phyloP scores from a whole-genome alignment of 2,797 vertebrate genomes.

The Acropternis orthonyx region DNA sequence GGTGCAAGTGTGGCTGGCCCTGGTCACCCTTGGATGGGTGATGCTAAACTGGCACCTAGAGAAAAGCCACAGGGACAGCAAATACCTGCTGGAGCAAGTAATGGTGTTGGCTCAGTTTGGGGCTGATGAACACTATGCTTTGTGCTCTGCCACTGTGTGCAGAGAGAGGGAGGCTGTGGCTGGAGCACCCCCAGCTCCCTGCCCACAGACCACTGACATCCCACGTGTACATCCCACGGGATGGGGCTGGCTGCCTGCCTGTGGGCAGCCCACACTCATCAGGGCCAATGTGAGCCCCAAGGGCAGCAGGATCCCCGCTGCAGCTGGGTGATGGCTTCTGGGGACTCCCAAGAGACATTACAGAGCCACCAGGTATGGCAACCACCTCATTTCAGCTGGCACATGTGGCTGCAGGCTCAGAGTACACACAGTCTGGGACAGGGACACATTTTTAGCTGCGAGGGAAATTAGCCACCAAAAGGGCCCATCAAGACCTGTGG shows the following conservation, averaged over 20 bases:
- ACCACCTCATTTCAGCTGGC: background rate
- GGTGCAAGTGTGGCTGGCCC: background rate
- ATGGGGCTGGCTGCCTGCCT: background rate
- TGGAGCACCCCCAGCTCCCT: too few relatives aligned
- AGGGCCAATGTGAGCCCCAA: fast-evolving
- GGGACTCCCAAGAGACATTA: background rate
- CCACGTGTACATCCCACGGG: background rate
- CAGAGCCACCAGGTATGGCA: background rate
- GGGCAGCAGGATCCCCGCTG: fast-evolving
- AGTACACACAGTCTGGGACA: background rate
- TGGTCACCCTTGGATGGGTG: background rate
- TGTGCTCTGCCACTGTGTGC: background rate
- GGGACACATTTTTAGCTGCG: background rate
- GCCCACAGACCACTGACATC: background rate
- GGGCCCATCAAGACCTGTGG: background rate
- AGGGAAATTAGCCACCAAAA: background rate
- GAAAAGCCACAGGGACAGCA: background rate
- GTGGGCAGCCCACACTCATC: fast-evolving
- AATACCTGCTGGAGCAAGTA: background rate
- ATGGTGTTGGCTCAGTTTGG: fast-evolving
- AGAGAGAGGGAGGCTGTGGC: background rate
- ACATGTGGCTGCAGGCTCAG: background rate
- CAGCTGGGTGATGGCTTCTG: background rate
- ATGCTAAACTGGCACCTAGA: background rate
- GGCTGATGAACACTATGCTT: background rate